Conservation (phyloP, 1,140 invertebrate species). For the Andricus grossulariae region DNA sequence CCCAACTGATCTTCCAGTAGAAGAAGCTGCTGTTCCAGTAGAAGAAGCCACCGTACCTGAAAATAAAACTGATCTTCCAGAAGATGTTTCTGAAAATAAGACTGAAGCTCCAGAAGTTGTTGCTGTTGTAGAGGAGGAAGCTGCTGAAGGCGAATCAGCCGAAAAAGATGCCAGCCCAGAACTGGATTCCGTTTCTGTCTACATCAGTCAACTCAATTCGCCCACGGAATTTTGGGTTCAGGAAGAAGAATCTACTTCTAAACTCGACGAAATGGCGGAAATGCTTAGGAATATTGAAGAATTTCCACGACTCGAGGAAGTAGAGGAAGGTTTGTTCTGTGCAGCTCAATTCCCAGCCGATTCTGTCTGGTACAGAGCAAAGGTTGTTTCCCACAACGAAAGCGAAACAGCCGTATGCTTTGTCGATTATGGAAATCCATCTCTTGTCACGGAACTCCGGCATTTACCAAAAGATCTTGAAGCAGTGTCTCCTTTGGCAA, state of each 20-base stretch:
- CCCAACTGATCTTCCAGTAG: too few relatives aligned
- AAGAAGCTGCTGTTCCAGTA: too few relatives aligned
- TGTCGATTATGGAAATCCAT: slow-evolving; percentile 86
- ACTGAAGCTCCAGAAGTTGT: too few relatives aligned
- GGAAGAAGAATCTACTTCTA: slow-evolving; percentile 68
- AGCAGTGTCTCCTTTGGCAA: slow-evolving; percentile 78
- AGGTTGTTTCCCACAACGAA: slow-evolving; percentile 4
- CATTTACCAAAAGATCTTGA: slow-evolving; percentile 80
- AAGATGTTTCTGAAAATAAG: too few relatives aligned
- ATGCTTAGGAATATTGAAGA: slow-evolving; percentile 80
- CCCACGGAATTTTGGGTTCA: slow-evolving; percentile 84
- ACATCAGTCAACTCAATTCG: slow-evolving; percentile 82
- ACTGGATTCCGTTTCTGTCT: background rate
- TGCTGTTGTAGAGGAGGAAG: too few relatives aligned
- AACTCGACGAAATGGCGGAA: slow-evolving; percentile 70
- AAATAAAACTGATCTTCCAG: too few relatives aligned
- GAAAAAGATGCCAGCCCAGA: background rate
- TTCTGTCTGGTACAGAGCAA: background rate
- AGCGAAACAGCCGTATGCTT: slow-evolving; percentile 75
- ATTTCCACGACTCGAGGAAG: slow-evolving; percentile 71
- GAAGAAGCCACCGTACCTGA: too few relatives aligned
- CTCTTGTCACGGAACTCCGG: slow-evolving; percentile 77
- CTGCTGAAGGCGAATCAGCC: too few relatives aligned
- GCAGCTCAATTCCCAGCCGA: background rate
- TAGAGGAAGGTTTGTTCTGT: slow-evolving; percentile 58